Conservation (phyloP, 2,113 vertebrate genomes). For the Rhizomys pruinosus region DNA sequence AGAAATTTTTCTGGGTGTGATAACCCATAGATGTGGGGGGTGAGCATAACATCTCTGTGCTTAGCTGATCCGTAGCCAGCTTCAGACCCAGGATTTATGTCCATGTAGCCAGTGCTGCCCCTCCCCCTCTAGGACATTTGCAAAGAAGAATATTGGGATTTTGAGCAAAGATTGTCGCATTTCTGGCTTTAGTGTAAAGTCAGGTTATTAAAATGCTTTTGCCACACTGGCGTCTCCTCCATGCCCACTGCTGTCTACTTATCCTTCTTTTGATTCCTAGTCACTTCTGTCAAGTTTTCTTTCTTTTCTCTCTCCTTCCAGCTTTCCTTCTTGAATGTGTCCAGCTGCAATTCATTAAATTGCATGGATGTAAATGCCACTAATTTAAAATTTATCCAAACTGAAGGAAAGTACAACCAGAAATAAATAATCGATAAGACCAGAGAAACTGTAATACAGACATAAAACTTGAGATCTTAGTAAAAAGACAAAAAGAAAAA, state of each 20-base stretch:
- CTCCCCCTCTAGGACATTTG: not conserved
- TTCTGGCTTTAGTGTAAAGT: not conserved
- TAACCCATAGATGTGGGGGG: not conserved
- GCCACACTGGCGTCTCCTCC: slow-evolving; percentile 14
- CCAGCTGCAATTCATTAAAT: slow-evolving; percentile 49
- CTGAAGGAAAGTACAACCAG: too few relatives aligned
- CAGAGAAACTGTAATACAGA: too few relatives aligned
- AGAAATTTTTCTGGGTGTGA: not conserved
- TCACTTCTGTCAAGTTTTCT: not conserved
- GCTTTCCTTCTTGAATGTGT: slow-evolving; percentile 30
- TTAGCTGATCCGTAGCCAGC: not conserved
- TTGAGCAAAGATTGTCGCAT: not conserved
- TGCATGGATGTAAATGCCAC: not conserved
- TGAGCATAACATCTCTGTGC: not conserved
- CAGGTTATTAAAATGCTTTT: slow-evolving; percentile 58
- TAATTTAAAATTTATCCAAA: slow-evolving; percentile 52
- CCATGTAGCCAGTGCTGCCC: rapidly evolving
- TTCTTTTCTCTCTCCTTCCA: not conserved
- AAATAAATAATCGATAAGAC: too few relatives aligned
- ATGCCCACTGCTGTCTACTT: not conserved
- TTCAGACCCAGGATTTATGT: not conserved
- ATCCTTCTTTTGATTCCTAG: slow-evolving; percentile 27
- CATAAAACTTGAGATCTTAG: too few relatives aligned
- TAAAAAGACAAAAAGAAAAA: too few relatives aligned
- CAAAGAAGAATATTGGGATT: not conserved